These are phyloP conservation scores for Danionella cerebrum DNA, from an alignment of 2,113 vertebrate species.

Conservation along the genomic window DNA sequence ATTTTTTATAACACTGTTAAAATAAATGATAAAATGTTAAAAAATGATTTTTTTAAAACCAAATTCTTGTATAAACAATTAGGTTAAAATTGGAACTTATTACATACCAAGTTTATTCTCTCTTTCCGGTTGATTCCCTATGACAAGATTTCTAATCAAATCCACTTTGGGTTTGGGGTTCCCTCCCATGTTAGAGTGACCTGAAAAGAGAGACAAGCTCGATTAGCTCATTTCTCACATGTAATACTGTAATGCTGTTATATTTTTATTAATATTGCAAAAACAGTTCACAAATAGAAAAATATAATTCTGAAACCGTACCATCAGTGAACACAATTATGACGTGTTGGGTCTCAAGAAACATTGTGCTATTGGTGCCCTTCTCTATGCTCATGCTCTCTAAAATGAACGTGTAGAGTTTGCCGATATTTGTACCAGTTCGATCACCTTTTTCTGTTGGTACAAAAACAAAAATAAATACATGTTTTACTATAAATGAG, in stretches of 20 bases:
- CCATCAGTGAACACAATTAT: slow-evolving; percentile 67
- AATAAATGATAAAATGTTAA: too few species aligned
- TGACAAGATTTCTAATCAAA: slow-evolving; percentile 47
- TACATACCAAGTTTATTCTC: slow-evolving; percentile 53
- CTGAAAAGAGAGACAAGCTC: slow-evolving; percentile 34
- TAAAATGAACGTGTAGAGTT: slow-evolving; percentile 32
- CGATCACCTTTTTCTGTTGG: slow-evolving; percentile 22
- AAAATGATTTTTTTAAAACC: too few species aligned
- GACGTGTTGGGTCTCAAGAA: slow-evolving; percentile 51
- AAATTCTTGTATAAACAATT: too few species aligned
- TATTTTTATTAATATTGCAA: too few species aligned
- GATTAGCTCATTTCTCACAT: background rate
- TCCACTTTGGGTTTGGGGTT: slow-evolving; percentile 36
- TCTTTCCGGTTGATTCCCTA: slow-evolving; percentile 28
- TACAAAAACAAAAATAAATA: background rate
- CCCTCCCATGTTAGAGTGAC: slow-evolving; percentile 59
- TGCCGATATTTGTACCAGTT: slow-evolving; percentile 57
- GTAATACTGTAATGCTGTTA: background rate
- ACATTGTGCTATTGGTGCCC: fast-evolving
- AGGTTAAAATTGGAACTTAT: too few species aligned
- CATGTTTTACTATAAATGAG: too few species aligned
- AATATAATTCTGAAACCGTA: slow-evolving; percentile 44
- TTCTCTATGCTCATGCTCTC: slow-evolving; percentile 43
- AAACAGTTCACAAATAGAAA: background rate
- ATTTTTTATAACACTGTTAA: background rate